Evolutionary conservation across 2,113 vertebrate species (phyloP).

Genomic region (Dromaius novaehollandiae): DNA sequence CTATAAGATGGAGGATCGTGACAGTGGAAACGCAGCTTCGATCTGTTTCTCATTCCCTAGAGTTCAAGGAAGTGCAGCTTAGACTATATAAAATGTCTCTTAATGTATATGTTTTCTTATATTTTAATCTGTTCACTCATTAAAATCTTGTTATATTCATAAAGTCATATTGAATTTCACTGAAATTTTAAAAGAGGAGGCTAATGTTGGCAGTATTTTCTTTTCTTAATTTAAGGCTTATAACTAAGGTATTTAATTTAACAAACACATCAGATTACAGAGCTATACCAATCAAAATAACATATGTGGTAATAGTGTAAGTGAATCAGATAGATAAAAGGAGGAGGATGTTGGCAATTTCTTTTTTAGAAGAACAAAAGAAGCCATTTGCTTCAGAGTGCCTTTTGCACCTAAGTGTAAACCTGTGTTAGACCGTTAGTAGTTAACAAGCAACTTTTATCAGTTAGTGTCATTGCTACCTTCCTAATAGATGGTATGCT

Average conservation of each 20-base stretch:
- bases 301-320: background rate
- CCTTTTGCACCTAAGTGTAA: background rate
- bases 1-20: background rate
- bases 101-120: background rate
- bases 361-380: background rate
- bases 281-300: background rate
- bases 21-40: background rate
- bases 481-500: background rate
- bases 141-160: background rate
- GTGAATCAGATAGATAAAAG: background rate
- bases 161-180: no score
- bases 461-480: background rate
- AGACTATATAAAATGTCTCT: background rate
- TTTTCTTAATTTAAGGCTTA: background rate
- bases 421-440: background rate
- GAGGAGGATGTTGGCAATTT: background rate
- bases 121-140: background rate
- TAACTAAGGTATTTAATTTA: background rate
- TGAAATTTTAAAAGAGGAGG: background rate
- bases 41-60: background rate
- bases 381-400: background rate
- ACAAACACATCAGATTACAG: background rate
- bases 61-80: background rate
- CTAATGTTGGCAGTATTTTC: background rate
- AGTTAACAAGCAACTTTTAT: background rate